Evolutionary conservation across 2,888 invertebrate genomes (phyloP).

Genomic region (Epistrophe grossulariae): DNA sequence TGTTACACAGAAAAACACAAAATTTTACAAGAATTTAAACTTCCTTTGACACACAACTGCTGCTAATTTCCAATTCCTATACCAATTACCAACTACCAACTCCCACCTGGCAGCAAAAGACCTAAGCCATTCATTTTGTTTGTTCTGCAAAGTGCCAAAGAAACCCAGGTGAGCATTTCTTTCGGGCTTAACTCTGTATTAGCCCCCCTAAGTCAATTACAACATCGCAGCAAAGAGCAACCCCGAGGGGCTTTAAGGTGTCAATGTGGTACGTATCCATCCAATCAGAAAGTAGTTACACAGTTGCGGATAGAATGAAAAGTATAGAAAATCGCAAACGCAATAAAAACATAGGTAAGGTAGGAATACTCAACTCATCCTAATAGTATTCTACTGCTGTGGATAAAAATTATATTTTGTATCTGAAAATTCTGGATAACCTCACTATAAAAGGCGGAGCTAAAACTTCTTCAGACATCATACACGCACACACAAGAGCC

Average conservation of each 20-base stretch:
- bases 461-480: constrained; percentile 5
- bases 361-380: constrained; percentile 14
- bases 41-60: constrained; percentile 53
- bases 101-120: constrained; percentile 47
- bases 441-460: constrained; percentile 57
- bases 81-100: constrained; percentile 21
- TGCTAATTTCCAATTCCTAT: constrained; percentile 48
- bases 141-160: constrained; percentile 43
- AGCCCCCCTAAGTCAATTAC: constrained; percentile 57
- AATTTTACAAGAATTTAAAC: constrained; percentile 62
- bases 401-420: constrained; percentile 54
- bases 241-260: constrained; percentile 31
- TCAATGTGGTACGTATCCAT: constrained; percentile 40
- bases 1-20: constrained; percentile 61
- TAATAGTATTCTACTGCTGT: constrained; percentile 37
- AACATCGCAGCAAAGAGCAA: background rate
- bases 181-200: constrained; percentile 9
- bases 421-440: constrained; percentile 49
- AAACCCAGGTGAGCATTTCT: constrained; percentile 62
- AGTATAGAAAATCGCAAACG: constrained; percentile 48
- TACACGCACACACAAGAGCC: constrained; percentile 24
- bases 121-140: constrained; percentile 57
- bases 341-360: constrained; percentile 4
- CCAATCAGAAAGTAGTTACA: constrained; percentile 64
- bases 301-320: constrained; percentile 46